phyloP scores from a whole-genome alignment of 2,797 vertebrate genomes.

The Microcaecilia unicolor region DNA sequence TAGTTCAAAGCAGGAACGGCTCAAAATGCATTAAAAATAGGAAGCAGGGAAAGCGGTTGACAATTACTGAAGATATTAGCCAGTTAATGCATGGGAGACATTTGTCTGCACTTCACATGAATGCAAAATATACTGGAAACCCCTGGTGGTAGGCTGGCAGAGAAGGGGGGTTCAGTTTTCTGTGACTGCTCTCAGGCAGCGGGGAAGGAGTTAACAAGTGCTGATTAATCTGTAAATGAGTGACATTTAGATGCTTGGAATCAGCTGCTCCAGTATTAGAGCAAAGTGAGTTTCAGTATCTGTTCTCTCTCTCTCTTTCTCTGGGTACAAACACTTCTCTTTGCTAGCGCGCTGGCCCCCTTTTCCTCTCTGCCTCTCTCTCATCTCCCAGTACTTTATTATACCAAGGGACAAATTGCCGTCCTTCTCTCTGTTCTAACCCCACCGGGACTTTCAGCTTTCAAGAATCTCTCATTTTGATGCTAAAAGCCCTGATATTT shows the following conservation, averaged over 20 bases:
- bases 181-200: too few relatives aligned
- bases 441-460: slow-evolving; percentile 26
- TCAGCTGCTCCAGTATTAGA: slow-evolving; percentile 39
- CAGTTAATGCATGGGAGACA: too few relatives aligned
- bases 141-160: too few relatives aligned
- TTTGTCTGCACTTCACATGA: too few relatives aligned
- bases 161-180: too few relatives aligned
- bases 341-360: background rate
- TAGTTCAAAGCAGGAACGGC: too few relatives aligned
- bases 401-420: slow-evolving; percentile 33
- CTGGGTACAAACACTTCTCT: background rate
- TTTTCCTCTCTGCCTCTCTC: slow-evolving; percentile 5
- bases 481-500: slow-evolving; percentile 54
- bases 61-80: too few relatives aligned
- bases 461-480: slow-evolving; percentile 47
- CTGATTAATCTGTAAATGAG: slow-evolving; percentile 46
- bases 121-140: too few relatives aligned
- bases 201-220: slow-evolving; percentile 39
- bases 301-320: too few relatives aligned
- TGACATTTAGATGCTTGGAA: slow-evolving; percentile 47
- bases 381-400: slow-evolving; percentile 30
- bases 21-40: too few relatives aligned
- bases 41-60: too few relatives aligned
- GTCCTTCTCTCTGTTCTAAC: slow-evolving; percentile 24
- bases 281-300: slow-evolving; percentile 27